Base-by-base conservation (phyloP, 2,113 vertebrate species). In the Gymnobelideus leadbeateri region DNA sequence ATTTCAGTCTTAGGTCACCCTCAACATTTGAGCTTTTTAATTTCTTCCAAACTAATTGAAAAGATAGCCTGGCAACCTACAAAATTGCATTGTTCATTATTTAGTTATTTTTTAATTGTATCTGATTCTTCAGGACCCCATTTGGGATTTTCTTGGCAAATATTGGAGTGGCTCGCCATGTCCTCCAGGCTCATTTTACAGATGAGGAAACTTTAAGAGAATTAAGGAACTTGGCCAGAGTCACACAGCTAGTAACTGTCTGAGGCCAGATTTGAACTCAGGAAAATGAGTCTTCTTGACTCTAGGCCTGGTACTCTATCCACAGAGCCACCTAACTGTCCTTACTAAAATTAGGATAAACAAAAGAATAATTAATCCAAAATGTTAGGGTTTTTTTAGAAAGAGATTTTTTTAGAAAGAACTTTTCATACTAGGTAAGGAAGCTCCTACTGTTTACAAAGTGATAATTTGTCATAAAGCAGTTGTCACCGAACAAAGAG, bases 311-410 rank as follows among this genome's bases (percentile, higher is more conserved):
- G 3, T 11, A 14, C 31, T 68, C 11, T 68, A 68, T 68, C 49
- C 16, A 90, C 23, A 95, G 4, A 95, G 50, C 37, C 55, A 61
- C 10, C 26, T 61, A 61, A 2, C 55, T 31, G 9, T 31, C 55
- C 54, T 21, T 96, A 90, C 61, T 77, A 84, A 97, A 95, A 93
- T 91, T n/a, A 95, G 4, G 89, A 77, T 91, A 95, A 94, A 50
- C 92, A 43, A 90, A 25, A 77, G 31, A 93, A 93, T 96, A 94
- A 94, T 26, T 52, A 94, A 94, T 26, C 52, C 37, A 91, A 93
- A 93, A 53, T 95, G 95, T 91, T 93, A 77, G 14, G 68, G 23
- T 54, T 91, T 94, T 89, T 77, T 10, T 94, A 57, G 50, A 91
- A 47, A 24, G 49, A 91, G n/a, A n/a, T 54, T 91, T 94, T 89